Percentiles rank a stretch among this genome's conserved stretches.
Evolutionary conservation across 2,888 invertebrate genomes (phyloP).

Genomic region (Mimumesa dahlbomi): DNA sequence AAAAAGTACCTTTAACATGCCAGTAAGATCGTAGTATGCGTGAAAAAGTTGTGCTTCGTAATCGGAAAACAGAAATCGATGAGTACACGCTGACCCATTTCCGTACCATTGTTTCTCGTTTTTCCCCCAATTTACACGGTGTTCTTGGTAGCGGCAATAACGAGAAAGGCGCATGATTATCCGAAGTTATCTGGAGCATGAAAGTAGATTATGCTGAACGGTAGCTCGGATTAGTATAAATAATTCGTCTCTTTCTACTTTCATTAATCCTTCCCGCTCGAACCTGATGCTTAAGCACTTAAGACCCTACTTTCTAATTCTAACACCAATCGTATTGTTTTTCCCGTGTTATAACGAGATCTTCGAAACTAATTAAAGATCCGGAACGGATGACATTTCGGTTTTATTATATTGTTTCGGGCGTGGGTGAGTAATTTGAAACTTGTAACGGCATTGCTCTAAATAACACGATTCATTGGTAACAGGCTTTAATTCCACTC

Average conservation of each 20-base stretch:
- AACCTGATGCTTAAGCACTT: background rate
- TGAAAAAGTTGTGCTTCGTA: slow-evolving; percentile 3
- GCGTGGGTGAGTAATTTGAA: slow-evolving; percentile 50
- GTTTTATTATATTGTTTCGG: slow-evolving; percentile 31
- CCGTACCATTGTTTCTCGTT: slow-evolving; percentile 20
- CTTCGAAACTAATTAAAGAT: slow-evolving; percentile 63
- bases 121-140: slow-evolving; percentile 5
- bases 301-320: slow-evolving; percentile 51
- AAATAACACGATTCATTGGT: slow-evolving; percentile 14
- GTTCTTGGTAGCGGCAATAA: slow-evolving; percentile 20
- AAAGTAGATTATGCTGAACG: slow-evolving; percentile 61
- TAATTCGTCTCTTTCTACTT: slow-evolving; percentile 49
- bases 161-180: slow-evolving; percentile 32
- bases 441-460: slow-evolving; percentile 13
- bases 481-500: slow-evolving; percentile 20
- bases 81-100: slow-evolving; percentile 20
- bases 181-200: slow-evolving; percentile 64
- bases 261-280: slow-evolving; percentile 39
- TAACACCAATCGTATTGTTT: slow-evolving; percentile 18
- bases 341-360: slow-evolving; percentile 18
- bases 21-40: too few relatives aligned
- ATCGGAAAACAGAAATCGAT: slow-evolving; percentile 14
- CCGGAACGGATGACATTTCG: slow-evolving; percentile 61
- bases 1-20: too few relatives aligned
- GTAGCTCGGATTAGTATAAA: background rate